These are phyloP conservation scores for Toxotes chatareus DNA, from an alignment of 2,113 vertebrate species.

Conservation along the genomic window DNA sequence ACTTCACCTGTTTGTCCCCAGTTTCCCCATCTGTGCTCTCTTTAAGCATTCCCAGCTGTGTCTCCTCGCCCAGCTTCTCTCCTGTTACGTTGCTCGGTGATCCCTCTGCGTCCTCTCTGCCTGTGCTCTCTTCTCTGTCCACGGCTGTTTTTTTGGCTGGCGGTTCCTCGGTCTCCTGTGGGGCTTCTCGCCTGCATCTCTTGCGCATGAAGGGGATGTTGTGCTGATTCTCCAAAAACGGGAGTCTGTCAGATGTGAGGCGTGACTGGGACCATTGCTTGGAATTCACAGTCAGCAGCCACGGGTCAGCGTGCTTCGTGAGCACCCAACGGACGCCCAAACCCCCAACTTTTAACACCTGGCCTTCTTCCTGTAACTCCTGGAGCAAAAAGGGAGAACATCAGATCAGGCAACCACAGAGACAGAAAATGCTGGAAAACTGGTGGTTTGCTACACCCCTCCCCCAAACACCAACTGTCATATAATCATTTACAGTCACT, in stretches of 20 bases:
- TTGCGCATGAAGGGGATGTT: constrained; percentile 61
- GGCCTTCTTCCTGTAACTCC: constrained; percentile 68
- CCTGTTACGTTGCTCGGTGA: rapidly evolving
- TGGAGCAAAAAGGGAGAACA: constrained; percentile 6
- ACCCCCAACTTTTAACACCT: constrained; percentile 65
- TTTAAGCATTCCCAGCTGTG: background rate
- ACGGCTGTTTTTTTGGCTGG: constrained; percentile 13
- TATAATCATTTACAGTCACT: background rate
- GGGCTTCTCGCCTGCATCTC: constrained; percentile 13
- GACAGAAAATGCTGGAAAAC: background rate
- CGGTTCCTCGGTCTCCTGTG: constrained; percentile 17
- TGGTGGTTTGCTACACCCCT: background rate
- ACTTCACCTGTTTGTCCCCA: background rate
- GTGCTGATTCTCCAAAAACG: constrained; percentile 21
- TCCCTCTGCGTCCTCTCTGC: background rate
- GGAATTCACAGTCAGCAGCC: constrained; percentile 70
- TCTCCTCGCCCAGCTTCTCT: background rate
- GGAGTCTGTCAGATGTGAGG: background rate
- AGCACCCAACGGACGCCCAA: constrained; percentile 68
- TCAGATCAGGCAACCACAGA: background rate
- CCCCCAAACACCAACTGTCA: background rate
- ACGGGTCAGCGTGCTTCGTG: constrained; percentile 59
- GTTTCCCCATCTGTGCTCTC: background rate
- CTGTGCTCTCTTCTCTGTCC: background rate
- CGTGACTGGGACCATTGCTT: constrained; percentile 27